Percentiles rank a stretch among this genome's conserved stretches.
phyloP scores from a whole-genome alignment of 2,888 invertebrate species.

The Atrina japonica region DNA sequence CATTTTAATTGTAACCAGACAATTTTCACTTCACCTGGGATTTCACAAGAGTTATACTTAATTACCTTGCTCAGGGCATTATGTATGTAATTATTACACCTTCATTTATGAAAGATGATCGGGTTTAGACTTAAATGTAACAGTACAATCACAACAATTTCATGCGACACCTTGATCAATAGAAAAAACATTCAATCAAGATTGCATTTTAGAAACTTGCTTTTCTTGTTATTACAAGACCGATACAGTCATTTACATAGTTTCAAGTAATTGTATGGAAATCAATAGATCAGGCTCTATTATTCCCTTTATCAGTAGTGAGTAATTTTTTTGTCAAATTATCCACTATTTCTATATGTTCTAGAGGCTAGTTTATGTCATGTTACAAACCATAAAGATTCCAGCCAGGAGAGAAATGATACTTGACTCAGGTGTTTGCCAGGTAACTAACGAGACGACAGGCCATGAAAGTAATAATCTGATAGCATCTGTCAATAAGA shows the following conservation, averaged over 20 bases:
- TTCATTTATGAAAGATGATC: no score
- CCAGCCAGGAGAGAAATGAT: conserved; percentile 6
- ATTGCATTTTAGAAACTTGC: no score
- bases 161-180: conserved; percentile 11
- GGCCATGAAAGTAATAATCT: conserved; percentile 7
- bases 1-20: no score
- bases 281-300: not conserved
- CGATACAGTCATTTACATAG: conserved; percentile 22
- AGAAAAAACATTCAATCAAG: no score
- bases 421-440: conserved; percentile 12
- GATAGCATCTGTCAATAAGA: no score
- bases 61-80: no score
- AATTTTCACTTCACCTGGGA: no score
- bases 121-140: no score
- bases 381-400: conserved; percentile 16
- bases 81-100: no score
- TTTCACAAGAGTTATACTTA: no score
- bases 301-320: conserved; percentile 17
- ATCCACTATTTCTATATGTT: conserved; percentile 19
- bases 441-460: conserved; percentile 18
- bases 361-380: conserved; percentile 18
- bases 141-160: conserved; percentile 13
- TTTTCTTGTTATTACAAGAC: not conserved
- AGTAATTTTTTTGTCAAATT: conserved; percentile 14
- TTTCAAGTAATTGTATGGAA: conserved; percentile 19